Evolutionary conservation across 1,140 invertebrate species (phyloP), one percentile per base, ranked within the genome.

Genomic region (Epicauta chinensis): DNA sequence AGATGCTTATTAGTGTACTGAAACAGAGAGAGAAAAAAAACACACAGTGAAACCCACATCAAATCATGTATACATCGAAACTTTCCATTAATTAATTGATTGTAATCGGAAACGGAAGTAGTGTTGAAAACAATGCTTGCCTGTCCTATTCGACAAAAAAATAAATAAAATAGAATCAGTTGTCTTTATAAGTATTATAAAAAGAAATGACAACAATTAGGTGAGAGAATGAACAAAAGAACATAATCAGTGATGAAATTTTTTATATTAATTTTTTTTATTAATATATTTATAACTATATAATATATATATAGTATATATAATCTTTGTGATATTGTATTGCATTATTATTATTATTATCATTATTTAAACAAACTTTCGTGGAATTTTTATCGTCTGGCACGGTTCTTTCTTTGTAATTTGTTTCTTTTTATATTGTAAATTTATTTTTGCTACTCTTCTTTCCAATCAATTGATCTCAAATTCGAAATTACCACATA

Each of bases 11-110:
- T 59, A 61, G 58, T 56, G 51, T 23, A 23, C n/a, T n/a, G n/a
- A 23, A 23, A 23, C 23, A 23, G 23, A 23, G 4, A 23, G 23
- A 23, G 23, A 23, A 23, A 23, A 23, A 7, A 23, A 3, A 23
- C 7, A 3, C 23, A 23, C 7, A 23, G 4, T 7, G 23, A 23
- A 23, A 23, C 23, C 23, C 4, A 23, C 7, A 23, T 59, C 54
- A 50, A 61, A 59, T 51, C 62, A 58, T 59, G 56, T 63, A 55
- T 62, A 62, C 62, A 63, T 63, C 62, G 59, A 61, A 58, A 47
- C 30, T 51, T 55, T 51, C 34, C 46, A 23, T 23, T 7, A 23
- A 7, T 23, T 23, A 23, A n/a, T n/a, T n/a, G n/a, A n/a, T n/a
- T n/a, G n/a, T n/a, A n/a, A n/a, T n/a, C n/a, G n/a, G n/a, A n/a